phyloP scores from a whole-genome alignment of 2,797 vertebrate genomes.

The Diglossa cyanea region DNA sequence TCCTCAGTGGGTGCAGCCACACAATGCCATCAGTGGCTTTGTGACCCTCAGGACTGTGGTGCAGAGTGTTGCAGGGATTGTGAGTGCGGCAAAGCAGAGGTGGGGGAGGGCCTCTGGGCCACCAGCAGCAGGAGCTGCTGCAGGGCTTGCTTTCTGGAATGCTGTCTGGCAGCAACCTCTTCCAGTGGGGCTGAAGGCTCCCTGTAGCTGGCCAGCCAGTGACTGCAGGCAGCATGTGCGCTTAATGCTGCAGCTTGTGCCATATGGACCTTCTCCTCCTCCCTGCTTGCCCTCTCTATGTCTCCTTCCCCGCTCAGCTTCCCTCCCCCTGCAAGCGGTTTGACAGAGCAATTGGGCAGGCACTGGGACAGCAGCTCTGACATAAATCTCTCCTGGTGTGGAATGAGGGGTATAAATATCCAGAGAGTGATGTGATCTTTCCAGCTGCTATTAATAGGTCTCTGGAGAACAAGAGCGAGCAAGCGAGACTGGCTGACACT shows the following conservation, averaged over 20 bases:
- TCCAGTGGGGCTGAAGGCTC: neutral
- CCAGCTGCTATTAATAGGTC: constrained; percentile 85
- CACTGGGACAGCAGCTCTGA: constrained; percentile 74
- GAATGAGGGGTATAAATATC: constrained; percentile 80
- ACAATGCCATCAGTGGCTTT: neutral
- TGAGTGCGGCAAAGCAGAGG: fast-evolving
- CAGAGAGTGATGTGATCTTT: constrained; percentile 82
- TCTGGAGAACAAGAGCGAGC: constrained; percentile 71
- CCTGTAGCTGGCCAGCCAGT: neutral
- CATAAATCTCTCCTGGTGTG: constrained; percentile 83
- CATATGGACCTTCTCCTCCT: constrained; percentile 68
- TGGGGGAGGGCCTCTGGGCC: neutral
- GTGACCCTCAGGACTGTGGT: neutral
- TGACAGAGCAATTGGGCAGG: constrained; percentile 73
- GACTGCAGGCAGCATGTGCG: neutral
- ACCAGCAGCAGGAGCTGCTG: neutral
- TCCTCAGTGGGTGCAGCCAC: neutral
- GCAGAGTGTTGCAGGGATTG: neutral
- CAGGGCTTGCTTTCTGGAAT: constrained; percentile 18
- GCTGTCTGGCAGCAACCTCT: constrained; percentile 8
- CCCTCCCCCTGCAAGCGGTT: constrained; percentile 49
- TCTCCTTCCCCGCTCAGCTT: constrained; percentile 60
- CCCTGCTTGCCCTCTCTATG: constrained; percentile 59
- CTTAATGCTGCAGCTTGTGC: constrained; percentile 30
- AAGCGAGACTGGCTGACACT: constrained; percentile 72